phyloP scores from a whole-genome alignment of 2,113 vertebrate species.

The Spheniscus mendiculus region DNA sequence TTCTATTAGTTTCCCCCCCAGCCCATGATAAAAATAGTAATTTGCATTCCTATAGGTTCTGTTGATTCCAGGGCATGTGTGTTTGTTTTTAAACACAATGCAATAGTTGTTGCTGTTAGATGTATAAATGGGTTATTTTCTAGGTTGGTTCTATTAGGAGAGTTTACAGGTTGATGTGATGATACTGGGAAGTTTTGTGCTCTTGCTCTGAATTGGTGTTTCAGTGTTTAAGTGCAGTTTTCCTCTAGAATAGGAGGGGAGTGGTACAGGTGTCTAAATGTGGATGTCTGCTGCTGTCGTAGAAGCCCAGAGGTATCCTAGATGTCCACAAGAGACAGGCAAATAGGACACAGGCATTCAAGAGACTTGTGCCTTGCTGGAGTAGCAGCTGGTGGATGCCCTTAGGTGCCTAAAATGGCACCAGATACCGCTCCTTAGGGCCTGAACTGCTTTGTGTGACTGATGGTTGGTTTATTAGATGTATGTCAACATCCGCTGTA shows the following conservation, averaged over 20 bases:
- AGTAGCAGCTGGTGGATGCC: not conserved
- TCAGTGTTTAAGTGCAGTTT: not conserved
- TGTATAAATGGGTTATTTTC: not conserved
- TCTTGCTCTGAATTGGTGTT: not conserved
- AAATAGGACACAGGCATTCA: not conserved
- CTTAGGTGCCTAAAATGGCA: not conserved
- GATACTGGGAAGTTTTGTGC: not conserved
- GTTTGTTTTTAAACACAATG: not conserved
- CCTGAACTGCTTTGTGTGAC: not conserved
- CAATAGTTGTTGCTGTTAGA: not conserved
- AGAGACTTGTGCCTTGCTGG: not conserved
- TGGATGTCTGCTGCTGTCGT: fast-evolving
- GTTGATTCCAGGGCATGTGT: fast-evolving
- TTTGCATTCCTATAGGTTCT: not conserved
- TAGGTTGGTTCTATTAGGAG: not conserved
- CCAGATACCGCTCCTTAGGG: not conserved
- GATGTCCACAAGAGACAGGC: not conserved
- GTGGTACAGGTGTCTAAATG: not conserved
- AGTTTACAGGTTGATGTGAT: not conserved
- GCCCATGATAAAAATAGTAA: not conserved
- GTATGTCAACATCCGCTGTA: not conserved
- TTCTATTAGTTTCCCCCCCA: not conserved
- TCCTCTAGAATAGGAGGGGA: not conserved
- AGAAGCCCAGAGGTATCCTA: not conserved
- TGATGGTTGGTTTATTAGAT: not conserved